These are phyloP conservation scores for Stenodera caucasica DNA, from an alignment of 2,888 invertebrate genomes.

Conservation along the genomic window DNA sequence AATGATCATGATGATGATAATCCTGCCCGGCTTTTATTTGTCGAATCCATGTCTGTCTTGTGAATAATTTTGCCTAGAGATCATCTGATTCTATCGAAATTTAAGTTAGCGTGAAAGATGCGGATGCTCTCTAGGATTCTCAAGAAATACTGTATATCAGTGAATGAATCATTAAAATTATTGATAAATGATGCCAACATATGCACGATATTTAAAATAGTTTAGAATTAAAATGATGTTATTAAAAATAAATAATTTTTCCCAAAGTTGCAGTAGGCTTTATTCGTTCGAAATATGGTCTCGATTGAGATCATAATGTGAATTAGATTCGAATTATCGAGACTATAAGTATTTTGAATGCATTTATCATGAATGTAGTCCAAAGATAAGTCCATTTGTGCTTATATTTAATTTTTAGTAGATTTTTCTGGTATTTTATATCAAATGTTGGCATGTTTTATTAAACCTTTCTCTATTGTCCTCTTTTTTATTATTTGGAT, in stretches of 20 bases:
- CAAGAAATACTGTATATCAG: neutral
- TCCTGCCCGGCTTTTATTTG: constrained; percentile 47
- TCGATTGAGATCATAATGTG: neutral
- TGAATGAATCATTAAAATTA: neutral
- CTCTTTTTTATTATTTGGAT: neutral
- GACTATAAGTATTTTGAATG: neutral
- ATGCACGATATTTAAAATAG: neutral
- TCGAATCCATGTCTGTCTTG: constrained; percentile 26
- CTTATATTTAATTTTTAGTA: neutral
- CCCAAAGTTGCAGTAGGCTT: neutral
- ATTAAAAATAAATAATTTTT: neutral
- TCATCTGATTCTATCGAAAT: too few species aligned
- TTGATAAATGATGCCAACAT: neutral
- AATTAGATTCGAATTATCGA: neutral
- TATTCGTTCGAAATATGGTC: neutral
- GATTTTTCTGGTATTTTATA: neutral
- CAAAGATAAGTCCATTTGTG: neutral
- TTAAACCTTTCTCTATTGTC: neutral
- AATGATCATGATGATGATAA: neutral
- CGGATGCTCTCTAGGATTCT: too few species aligned
- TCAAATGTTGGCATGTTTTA: constrained; percentile 23
- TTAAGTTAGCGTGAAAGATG: too few species aligned
- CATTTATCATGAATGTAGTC: neutral
- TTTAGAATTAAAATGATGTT: neutral
- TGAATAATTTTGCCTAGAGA: too few species aligned